Evolutionary conservation across 2,888 invertebrate species (phyloP), one percentile per base, ranked within the genome.

Genomic region (Stegophylla sp.): DNA sequence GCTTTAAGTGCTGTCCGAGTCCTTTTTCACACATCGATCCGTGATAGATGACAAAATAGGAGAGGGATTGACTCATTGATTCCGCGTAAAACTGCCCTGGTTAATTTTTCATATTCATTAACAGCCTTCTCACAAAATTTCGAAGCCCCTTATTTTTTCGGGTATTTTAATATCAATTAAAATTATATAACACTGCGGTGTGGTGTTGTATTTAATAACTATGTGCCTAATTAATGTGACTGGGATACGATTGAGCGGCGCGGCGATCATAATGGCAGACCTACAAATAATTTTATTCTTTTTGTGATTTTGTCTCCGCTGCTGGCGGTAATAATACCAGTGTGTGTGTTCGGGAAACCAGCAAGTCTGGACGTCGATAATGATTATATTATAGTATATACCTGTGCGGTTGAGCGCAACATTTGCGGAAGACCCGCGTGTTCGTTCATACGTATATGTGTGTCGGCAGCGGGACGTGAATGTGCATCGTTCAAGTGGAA

Each of bases 401-500:
- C 43, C 51, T 34, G 51, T 51, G 34, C 20, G 34, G 7, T 7
- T 34, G 34, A 34, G 7, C 67, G 53, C 34, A 51, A 28, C 69
- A 28, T 43, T 28, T 17, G 17, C 28, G 51, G 20, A n/a, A 53
- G 53, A 53, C 69, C n/a, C 23, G 48, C 48, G 53, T n/a, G 53
- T n/a, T 17, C 20, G 5, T 20, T n/a, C 45, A 17, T 67, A 15
- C 43, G 15, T 64, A 43, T 64, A 20, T 53, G 53, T 20, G 71
- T 41, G 48, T n/a, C 64, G 26, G 69, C 48, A n/a, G 28, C 26
- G 66, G 20, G 34, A 13, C 53, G 53, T 53, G 56, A n/a, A 23
- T 59, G 59, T 41, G 73, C 56, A 61, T 45, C 45, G 43, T 43
- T 59, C 51, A 20, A 51, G 59, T 51, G 64, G 64, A 75, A 75